Evolutionary conservation across 2,113 vertebrate genomes (phyloP).

Genomic region (Bambusicola thoracicus): DNA sequence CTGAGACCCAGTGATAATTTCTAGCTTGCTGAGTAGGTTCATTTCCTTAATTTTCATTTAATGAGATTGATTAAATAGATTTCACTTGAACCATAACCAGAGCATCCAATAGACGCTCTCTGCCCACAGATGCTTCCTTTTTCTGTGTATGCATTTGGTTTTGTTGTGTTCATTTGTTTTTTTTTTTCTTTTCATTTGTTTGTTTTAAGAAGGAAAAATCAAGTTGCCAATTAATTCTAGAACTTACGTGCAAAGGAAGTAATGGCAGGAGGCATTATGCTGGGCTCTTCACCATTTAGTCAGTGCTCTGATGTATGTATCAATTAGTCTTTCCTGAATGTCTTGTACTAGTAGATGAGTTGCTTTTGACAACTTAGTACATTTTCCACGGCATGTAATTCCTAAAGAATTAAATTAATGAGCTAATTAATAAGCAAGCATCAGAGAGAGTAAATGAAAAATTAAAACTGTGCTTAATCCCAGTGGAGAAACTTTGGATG

Average conservation of each 20-base stretch:
- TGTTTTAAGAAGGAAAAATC: conserved; percentile 4
- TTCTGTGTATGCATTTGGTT: neutral
- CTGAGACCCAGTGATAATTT: neutral
- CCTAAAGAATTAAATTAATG: conserved; percentile 9
- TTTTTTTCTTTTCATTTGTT: neutral
- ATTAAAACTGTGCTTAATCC: neutral
- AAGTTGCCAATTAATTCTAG: neutral
- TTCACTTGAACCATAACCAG: neutral
- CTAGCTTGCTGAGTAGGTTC: neutral
- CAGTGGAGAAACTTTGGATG: neutral
- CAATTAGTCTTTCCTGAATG: neutral
- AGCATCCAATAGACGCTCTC: neutral
- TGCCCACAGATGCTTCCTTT: neutral
- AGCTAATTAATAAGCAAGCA: conserved; percentile 13
- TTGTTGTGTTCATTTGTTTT: neutral
- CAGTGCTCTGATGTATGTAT: neutral
- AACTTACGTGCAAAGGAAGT: neutral
- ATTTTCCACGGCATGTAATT: neutral
- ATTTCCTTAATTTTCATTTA: conserved; percentile 14
- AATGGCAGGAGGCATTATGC: neutral
- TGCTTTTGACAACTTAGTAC: conserved; percentile 18
- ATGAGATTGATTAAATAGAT: conserved; percentile 16
- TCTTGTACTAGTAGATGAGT: neutral
- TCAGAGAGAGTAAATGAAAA: neutral
- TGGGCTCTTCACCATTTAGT: conserved; percentile 10